phyloP scores from a whole-genome alignment of 2,113 vertebrate genomes.

The Oryctolagus cuniculus region DNA sequence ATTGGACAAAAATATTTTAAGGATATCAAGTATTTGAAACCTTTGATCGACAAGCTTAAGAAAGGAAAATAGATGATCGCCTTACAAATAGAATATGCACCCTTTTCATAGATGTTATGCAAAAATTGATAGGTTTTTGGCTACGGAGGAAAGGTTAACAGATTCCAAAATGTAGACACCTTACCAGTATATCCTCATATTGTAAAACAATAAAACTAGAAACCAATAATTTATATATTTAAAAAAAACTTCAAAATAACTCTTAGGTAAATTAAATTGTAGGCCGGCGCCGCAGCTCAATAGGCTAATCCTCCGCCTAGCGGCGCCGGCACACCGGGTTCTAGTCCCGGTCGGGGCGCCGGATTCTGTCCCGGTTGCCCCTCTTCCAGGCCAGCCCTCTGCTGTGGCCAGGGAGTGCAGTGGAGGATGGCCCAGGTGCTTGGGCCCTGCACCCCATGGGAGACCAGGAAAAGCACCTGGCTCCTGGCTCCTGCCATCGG shows the following conservation, averaged over 20 bases:
- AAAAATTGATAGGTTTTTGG: background rate
- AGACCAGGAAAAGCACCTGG: too few species aligned
- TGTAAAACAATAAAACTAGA: slow-evolving; percentile 26
- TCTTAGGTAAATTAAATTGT: background rate
- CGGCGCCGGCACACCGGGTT: too few species aligned
- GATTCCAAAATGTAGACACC: slow-evolving; percentile 20
- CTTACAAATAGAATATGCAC: background rate
- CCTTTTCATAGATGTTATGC: background rate
- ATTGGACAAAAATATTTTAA: background rate
- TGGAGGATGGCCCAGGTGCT: too few species aligned
- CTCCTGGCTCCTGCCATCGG: too few species aligned
- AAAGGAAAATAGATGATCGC: background rate
- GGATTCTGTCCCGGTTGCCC: too few species aligned
- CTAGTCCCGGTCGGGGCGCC: too few species aligned
- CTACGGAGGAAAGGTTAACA: slow-evolving; percentile 39
- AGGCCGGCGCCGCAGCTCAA: too few species aligned
- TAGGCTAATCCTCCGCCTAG: too few species aligned
- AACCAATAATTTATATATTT: slow-evolving; percentile 14
- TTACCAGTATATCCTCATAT: background rate
- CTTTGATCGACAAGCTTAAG: slow-evolving; percentile 14
- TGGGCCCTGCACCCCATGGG: too few species aligned
- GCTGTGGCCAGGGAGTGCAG: too few species aligned
- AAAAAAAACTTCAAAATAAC: background rate
- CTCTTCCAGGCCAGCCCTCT: too few species aligned
- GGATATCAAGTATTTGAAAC: background rate